A percentile compares a stretch with the other conserved stretches of the same genome.
Evolutionary conservation across 2,888 invertebrate genomes (phyloP).

Genomic region (Thymelicus sylvestris): DNA sequence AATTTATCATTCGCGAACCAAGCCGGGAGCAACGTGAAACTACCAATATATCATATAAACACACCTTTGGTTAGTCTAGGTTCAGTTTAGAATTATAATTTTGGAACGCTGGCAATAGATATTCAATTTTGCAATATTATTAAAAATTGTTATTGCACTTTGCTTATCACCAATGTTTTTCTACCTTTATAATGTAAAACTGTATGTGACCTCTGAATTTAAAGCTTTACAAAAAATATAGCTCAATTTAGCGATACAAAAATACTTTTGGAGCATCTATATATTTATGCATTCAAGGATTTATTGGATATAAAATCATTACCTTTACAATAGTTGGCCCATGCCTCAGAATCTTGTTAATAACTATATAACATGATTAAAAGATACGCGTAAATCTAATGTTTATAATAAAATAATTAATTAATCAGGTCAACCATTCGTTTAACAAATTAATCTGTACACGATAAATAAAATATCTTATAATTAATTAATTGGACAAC

Average conservation of each 20-base stretch:
- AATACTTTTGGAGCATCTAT: slow-evolving; percentile 13
- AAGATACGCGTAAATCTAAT: slow-evolving; percentile 13
- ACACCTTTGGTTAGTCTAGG: slow-evolving; percentile 31
- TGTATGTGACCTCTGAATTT: not conserved
- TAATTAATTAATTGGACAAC: slow-evolving; percentile 25
- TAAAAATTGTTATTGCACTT: slow-evolving; percentile 12
- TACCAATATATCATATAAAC: slow-evolving; percentile 6
- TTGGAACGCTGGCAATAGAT: not conserved
- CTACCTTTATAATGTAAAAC: not conserved
- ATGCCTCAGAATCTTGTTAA: not conserved
- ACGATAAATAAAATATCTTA: slow-evolving; percentile 28
- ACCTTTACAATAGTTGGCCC: slow-evolving; percentile 7
- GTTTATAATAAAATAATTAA: slow-evolving; percentile 24
- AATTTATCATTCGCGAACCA: not conserved
- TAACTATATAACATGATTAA: slow-evolving; percentile 17
- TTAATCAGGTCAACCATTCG: slow-evolving; percentile 25
- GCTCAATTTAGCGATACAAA: slow-evolving; percentile 21
- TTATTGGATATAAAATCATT: not conserved
- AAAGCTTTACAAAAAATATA: slow-evolving; percentile 19
- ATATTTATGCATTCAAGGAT: not conserved
- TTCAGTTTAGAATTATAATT: slow-evolving; percentile 4
- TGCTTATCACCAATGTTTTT: slow-evolving; percentile 17
- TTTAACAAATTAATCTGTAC: slow-evolving; percentile 29
- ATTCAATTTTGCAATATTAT: slow-evolving; percentile 14
- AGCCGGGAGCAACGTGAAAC: not conserved